Conservation (phyloP, 1,140 invertebrate genomes). For the Bombus picipes region DNA sequence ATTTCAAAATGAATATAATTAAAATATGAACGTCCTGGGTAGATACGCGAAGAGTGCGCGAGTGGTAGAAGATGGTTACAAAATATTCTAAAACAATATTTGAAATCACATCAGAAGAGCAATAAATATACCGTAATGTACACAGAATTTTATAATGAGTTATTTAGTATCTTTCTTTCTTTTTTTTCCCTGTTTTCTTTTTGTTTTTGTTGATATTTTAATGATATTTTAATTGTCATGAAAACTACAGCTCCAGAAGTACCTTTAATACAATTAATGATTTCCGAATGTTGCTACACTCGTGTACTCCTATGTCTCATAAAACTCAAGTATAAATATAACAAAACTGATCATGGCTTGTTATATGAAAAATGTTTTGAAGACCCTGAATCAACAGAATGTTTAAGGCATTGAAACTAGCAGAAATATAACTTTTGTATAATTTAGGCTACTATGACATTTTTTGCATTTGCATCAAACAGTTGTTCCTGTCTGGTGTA, state of each 20-base stretch:
- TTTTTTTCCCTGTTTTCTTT: background rate
- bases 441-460: slow-evolving; percentile 63
- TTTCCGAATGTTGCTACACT: slow-evolving; percentile 23
- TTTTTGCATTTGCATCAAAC: slow-evolving; percentile 68
- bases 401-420: slow-evolving; percentile 50
- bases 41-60: slow-evolving; percentile 68
- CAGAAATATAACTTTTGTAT: slow-evolving; percentile 33
- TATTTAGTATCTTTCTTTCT: background rate
- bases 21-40: slow-evolving; percentile 78
- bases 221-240: background rate
- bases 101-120: slow-evolving; percentile 27
- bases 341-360: slow-evolving; percentile 65
- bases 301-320: slow-evolving; percentile 51
- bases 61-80: slow-evolving; percentile 54
- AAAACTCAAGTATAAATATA: slow-evolving; percentile 55
- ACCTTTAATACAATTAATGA: background rate
- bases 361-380: slow-evolving; percentile 69
- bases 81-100: slow-evolving; percentile 45
- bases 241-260: background rate
- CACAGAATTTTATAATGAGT: slow-evolving; percentile 22
- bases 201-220: background rate
- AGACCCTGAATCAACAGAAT: slow-evolving; percentile 51
- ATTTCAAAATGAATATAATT: slow-evolving; percentile 77
- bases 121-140: slow-evolving; percentile 26
- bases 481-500: slow-evolving; percentile 68